Evolutionary conservation across 2,113 vertebrate species (phyloP).

Genomic region (Vicugna pacos): DNA sequence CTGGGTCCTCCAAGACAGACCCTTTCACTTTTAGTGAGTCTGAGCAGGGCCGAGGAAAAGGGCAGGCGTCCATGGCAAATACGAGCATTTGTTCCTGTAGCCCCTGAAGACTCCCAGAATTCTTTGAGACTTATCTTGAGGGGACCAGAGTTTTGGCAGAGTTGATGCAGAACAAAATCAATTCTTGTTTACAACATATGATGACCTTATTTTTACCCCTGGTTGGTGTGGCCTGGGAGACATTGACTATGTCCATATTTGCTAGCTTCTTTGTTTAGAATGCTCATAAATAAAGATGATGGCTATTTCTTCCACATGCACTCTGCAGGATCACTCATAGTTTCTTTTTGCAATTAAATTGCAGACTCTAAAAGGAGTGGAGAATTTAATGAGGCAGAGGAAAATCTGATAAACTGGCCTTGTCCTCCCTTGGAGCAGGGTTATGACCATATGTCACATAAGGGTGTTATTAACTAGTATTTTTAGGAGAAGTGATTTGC

Average conservation of each 20-base stretch:
- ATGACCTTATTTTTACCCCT: constrained; percentile 37
- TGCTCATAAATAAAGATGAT: constrained; percentile 72
- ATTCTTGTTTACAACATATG: constrained; percentile 36
- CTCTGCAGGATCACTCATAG: constrained; percentile 44
- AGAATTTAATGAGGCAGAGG: constrained; percentile 67
- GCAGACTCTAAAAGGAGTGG: constrained; percentile 26
- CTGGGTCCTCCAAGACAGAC: background rate
- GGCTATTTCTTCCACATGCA: constrained; percentile 51
- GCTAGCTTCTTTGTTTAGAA: constrained; percentile 67
- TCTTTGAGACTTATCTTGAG: constrained; percentile 30
- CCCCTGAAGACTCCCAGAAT: background rate
- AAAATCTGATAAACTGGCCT: constrained; percentile 70
- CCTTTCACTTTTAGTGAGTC: background rate
- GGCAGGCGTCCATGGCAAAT: background rate
- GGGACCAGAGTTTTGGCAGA: constrained; percentile 27
- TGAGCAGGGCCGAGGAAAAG: background rate
- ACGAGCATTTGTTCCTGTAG: background rate
- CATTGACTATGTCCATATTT: background rate
- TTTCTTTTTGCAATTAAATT: constrained; percentile 66
- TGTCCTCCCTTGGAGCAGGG: constrained; percentile 24
- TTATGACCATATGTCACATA: constrained; percentile 30
- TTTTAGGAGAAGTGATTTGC: constrained; percentile 12
- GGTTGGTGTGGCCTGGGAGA: constrained; percentile 19
- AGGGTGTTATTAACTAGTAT: constrained; percentile 35
- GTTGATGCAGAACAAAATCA: background rate